Percentiles rank a stretch among this genome's conserved stretches.
These are phyloP conservation scores for Lutjanus campechanus DNA, from an alignment of 2,797 vertebrate genomes.

Conservation along the genomic window DNA sequence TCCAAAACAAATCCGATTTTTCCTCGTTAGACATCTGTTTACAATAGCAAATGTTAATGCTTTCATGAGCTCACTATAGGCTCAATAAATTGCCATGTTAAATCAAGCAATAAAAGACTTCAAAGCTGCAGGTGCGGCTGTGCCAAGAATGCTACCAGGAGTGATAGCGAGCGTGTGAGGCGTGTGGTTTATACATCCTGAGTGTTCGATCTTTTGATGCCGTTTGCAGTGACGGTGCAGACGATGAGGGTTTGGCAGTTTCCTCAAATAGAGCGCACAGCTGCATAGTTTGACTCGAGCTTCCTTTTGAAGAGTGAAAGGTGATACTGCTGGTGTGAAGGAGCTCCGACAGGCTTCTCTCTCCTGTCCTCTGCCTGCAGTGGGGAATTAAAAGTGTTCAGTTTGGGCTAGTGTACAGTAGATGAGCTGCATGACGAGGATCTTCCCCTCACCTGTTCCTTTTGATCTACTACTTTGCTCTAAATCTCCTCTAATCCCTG, in stretches of 20 bases:
- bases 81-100: not conserved
- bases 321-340: conserved; percentile 45
- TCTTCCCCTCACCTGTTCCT: conserved; percentile 56
- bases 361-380: not conserved
- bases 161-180: not conserved
- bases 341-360: conserved; percentile 13
- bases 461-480: conserved; percentile 60
- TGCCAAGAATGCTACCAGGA: not conserved
- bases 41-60: not conserved
- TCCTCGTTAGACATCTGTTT: not conserved
- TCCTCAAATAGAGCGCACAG: conserved; percentile 26
- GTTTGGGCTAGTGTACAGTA: conserved; percentile 16
- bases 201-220: not conserved
- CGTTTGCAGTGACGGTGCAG: conserved; percentile 15
- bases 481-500: conserved; percentile 71
- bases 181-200: not conserved
- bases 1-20: not conserved
- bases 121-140: conserved; percentile 25
- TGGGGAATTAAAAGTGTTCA: not conserved
- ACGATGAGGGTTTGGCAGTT: conserved; percentile 20
- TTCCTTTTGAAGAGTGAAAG: conserved; percentile 58
- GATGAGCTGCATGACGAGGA: conserved; percentile 32
- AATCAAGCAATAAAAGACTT: not conserved
- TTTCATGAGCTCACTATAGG: not conserved
- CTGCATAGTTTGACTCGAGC: conserved; percentile 47